Conservation (phyloP, 2,113 vertebrate genomes). For the Chionomys nivalis region DNA sequence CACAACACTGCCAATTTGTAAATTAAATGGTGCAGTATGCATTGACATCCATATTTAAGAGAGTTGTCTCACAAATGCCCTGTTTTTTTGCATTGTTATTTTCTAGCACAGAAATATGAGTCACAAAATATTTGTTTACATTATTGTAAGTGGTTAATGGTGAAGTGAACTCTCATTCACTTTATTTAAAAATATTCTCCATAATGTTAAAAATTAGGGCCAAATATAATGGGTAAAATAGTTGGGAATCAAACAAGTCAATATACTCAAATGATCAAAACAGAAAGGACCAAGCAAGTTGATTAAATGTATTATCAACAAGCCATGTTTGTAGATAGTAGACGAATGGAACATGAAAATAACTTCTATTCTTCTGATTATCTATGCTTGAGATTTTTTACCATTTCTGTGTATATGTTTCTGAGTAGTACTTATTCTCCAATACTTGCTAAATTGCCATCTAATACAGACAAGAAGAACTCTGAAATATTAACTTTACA, state of each 20-base stretch:
- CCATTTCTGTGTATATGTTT: not conserved
- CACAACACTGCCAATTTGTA: not conserved
- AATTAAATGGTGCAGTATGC: not conserved
- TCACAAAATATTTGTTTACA: not conserved
- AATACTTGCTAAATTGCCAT: not conserved
- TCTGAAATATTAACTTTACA: not conserved
- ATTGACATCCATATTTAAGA: rapidly evolving
- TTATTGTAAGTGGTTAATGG: not conserved
- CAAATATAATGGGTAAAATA: not conserved
- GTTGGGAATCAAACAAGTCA: not conserved
- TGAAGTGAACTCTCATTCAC: not conserved
- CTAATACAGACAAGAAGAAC: not conserved
- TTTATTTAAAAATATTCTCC: not conserved
- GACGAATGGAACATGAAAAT: not conserved
- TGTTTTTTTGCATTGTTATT: not conserved
- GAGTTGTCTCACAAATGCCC: no score
- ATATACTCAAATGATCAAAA: not conserved
- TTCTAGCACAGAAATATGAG: not conserved
- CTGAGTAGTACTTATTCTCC: not conserved
- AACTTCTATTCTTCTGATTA: not conserved
- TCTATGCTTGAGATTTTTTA: not conserved
- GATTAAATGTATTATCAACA: not conserved
- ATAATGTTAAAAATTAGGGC: not conserved
- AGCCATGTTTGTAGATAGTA: not conserved
- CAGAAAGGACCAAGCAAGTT: not conserved